phyloP scores from a whole-genome alignment of 2,113 vertebrate genomes.

The Cavia aperea region DNA sequence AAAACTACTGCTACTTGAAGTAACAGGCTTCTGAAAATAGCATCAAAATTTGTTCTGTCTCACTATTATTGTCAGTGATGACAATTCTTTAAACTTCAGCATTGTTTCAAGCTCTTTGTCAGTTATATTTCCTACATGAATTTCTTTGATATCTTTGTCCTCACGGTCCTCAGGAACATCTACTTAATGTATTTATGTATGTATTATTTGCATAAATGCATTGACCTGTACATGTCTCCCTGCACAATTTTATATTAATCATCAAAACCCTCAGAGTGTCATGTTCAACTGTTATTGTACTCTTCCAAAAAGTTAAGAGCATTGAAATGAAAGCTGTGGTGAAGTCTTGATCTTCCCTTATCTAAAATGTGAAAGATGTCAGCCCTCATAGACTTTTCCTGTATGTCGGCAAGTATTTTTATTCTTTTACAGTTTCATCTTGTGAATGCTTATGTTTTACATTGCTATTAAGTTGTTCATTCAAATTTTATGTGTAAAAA shows the following conservation, averaged over 20 bases:
- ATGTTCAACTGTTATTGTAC: neutral
- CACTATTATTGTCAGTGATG: conserved; percentile 70
- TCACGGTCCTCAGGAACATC: neutral
- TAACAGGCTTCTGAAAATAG: conserved; percentile 71
- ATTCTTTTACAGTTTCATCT: conserved; percentile 55
- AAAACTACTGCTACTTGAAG: conserved; percentile 79
- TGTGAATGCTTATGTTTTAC: conserved; percentile 32
- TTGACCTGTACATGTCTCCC: neutral
- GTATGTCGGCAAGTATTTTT: conserved; percentile 14
- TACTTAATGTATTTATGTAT: conserved; percentile 18
- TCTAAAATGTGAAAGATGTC: neutral
- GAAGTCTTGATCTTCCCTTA: neutral
- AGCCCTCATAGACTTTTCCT: neutral
- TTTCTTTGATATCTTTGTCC: conserved; percentile 49
- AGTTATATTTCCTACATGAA: conserved; percentile 56
- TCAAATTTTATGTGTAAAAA: neutral
- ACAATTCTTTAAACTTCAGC: conserved; percentile 63
- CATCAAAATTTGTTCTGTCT: conserved; percentile 69
- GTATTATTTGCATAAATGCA: conserved; percentile 18
- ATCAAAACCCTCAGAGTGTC: conserved; percentile 13
- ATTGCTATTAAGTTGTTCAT: neutral
- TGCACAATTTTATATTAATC: neutral
- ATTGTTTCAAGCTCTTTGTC: conserved; percentile 65
- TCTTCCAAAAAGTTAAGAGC: neutral
- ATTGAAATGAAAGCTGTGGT: conserved; percentile 5